Base-by-base conservation (phyloP, 2,113 vertebrate species). In the Noturus placidus region DNA sequence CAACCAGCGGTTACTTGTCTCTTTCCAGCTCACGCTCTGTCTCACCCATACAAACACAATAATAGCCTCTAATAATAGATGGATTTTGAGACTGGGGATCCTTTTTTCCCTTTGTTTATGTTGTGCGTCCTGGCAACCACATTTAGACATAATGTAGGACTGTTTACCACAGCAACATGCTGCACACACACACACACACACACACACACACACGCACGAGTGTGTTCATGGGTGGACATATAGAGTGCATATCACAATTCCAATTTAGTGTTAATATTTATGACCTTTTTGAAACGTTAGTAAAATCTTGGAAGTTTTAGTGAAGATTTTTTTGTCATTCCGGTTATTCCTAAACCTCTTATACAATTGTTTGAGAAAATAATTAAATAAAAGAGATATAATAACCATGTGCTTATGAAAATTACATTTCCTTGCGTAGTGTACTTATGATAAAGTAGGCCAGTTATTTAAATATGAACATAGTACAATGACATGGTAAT, bases 101-200 rank as follows among this genome's bases (percentile, higher is more conserved):
- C 42, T 78, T 38, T 52, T 70, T 88, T 76, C 63, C 81, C 82
- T 63, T 65, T 90, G 87, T 88, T 87, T 88, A 33, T 76, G 69
- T 83, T 83, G 76, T 59, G 76, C 76, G 10, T 87, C 89, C 87
- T 77, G 67, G 87, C 87, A 88, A 90, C 89, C 59, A 35, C 87
- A 81, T 74, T 59, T 77, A 87, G 85, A 84, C 86, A 76, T 80
- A 63, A 30, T 72, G 19, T 83, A 86, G 33, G 63, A 86, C 59
- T 67, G 77, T 82, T 59, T 79, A 65, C 74, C 81, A 74, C 25
- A 70, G n/a, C 8, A 4, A 42, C 15, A 20, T 65, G 50, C 35
- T 9, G 0, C 20, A 1, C 72, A 0, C 72, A 1, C 70, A 42
- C 69, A 65, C 10, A 65, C 10, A 65, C 30, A 7, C 33, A 17